Evolutionary conservation across 2,113 vertebrate species (phyloP).

Genomic region (Channa maculata): DNA sequence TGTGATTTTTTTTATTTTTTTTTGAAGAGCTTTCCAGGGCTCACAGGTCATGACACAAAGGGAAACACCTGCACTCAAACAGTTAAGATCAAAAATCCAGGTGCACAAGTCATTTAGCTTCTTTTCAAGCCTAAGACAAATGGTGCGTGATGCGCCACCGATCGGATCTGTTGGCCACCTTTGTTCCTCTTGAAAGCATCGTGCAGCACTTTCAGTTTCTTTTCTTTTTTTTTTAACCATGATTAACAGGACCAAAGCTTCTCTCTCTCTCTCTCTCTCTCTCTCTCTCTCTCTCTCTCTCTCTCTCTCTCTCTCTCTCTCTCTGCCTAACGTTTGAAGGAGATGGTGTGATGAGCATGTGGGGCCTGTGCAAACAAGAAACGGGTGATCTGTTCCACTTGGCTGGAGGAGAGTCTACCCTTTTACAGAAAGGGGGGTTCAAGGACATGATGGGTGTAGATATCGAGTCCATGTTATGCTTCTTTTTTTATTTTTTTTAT

Average conservation of each 20-base stretch:
- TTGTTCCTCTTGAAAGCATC: neutral
- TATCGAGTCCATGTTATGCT: no score
- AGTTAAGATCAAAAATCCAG: neutral
- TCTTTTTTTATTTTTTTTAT: no score
- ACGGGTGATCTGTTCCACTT: constrained; percentile 37
- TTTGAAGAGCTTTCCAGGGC: neutral
- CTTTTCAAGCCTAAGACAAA: constrained; percentile 5
- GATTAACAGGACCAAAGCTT: neutral
- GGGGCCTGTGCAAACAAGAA: constrained; percentile 43
- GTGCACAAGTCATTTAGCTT: neutral
- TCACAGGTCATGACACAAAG: neutral
- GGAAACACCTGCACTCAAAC: constrained; percentile 26
- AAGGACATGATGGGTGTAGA: no score
- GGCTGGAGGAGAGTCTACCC: constrained; percentile 1
- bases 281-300: no score
- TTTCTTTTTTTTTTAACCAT: neutral
- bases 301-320: no score
- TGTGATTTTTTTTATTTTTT: neutral
- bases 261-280: no score
- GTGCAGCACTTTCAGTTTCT: neutral
- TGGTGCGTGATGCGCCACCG: neutral
- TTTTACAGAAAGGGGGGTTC: neutral
- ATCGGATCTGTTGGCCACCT: constrained; percentile 9
- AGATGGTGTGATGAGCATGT: constrained; percentile 6
- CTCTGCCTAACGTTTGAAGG: neutral